A percentile compares a stretch with the other conserved stretches of the same genome.
Conservation (phyloP, 2,888 invertebrate genomes). For the Dorcus parallelipipedus region DNA sequence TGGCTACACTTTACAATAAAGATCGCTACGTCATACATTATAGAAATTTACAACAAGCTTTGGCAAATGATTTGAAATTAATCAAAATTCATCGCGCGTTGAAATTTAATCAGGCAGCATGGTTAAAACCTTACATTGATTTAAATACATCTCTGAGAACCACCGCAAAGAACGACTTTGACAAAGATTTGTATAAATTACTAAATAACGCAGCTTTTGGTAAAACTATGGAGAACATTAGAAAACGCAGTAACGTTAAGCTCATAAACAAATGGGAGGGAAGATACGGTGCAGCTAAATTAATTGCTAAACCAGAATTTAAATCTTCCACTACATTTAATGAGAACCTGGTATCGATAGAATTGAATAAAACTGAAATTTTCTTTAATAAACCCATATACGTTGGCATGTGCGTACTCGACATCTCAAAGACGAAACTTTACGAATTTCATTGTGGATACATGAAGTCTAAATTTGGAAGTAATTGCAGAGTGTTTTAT, state of each 20-base stretch:
- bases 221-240: slow-evolving; percentile 5
- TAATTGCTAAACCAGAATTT: slow-evolving; percentile 33
- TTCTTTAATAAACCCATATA: slow-evolving; percentile 39
- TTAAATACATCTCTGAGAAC: background rate
- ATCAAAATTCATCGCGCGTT: slow-evolving; percentile 1
- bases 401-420: slow-evolving; percentile 36
- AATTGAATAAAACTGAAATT: slow-evolving; percentile 30
- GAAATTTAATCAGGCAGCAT: slow-evolving; percentile 1
- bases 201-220: slow-evolving; percentile 4
- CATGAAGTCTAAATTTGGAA: background rate
- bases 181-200: slow-evolving; percentile 5
- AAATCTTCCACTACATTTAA: slow-evolving; percentile 31
- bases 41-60: background rate
- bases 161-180: background rate
- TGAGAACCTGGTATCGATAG: slow-evolving; percentile 36
- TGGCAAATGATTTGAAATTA: background rate
- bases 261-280: slow-evolving; percentile 17
- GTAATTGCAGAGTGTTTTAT: background rate
- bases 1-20: slow-evolving; percentile 3
- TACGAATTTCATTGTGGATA: slow-evolving; percentile 34
- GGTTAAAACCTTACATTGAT: slow-evolving; percentile 1
- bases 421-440: slow-evolving; percentile 38
- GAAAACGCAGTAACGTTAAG: slow-evolving; percentile 1
- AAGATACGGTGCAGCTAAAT: slow-evolving; percentile 35
- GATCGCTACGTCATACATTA: slow-evolving; percentile 7